These are phyloP conservation scores for Myopa testacea DNA, from an alignment of 2,888 invertebrate genomes.

Conservation along the genomic window DNA sequence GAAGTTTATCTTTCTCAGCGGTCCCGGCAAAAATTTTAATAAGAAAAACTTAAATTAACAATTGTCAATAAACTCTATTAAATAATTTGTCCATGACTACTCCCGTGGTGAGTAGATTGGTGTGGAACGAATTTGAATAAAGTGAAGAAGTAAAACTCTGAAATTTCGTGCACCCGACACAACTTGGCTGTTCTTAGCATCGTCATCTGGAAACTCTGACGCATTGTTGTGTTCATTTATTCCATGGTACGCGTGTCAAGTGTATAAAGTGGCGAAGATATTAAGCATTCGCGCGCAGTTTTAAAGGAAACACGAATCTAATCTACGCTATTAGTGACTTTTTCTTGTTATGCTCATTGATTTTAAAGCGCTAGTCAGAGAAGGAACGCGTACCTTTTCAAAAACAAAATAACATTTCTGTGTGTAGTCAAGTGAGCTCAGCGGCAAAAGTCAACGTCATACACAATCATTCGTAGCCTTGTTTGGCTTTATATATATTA, in stretches of 20 bases:
- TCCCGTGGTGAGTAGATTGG: too few species aligned
- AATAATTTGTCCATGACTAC: neutral
- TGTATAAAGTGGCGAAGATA: too few species aligned
- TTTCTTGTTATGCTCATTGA: neutral
- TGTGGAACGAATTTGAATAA: too few species aligned
- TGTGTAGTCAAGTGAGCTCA: too few species aligned
- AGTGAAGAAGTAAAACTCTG: neutral
- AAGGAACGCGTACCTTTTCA: too few species aligned
- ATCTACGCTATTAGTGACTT: slow-evolving; percentile 22
- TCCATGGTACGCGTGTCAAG: too few species aligned
- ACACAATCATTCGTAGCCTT: too few species aligned
- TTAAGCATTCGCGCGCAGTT: neutral
- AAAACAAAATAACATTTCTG: too few species aligned
- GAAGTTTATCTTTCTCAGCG: neutral
- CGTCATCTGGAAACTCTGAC: neutral
- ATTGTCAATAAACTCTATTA: neutral
- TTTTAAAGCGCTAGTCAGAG: neutral
- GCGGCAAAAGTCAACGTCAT: too few species aligned
- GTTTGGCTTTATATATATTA: too few species aligned
- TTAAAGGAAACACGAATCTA: slow-evolving; percentile 18
- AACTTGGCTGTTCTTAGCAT: neutral
- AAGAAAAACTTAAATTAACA: neutral
- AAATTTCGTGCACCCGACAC: neutral
- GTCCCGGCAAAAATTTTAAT: neutral
- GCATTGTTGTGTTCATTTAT: too few species aligned